Conservation (phyloP, 2,113 vertebrate species). For the Amphiprion percula region DNA sequence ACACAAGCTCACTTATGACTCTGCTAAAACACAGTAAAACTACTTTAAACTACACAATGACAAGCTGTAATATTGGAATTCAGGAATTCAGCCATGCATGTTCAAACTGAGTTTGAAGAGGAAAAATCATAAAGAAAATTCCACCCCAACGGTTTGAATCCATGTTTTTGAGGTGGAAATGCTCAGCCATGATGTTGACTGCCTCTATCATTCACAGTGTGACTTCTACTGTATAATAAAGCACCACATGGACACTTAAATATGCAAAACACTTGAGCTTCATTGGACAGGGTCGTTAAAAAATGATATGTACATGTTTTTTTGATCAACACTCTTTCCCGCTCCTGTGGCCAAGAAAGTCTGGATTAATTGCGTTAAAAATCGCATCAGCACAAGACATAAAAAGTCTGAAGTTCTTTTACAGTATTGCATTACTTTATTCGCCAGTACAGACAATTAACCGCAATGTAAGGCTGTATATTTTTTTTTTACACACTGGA, state of each 20-base stretch:
- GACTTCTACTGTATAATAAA: too few species aligned
- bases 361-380: neutral
- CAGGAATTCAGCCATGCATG: too few species aligned
- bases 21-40: too few species aligned
- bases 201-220: too few species aligned
- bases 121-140: too few species aligned
- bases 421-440: conserved; percentile 70
- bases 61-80: too few species aligned
- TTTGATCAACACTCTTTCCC: neutral
- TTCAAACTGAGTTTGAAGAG: too few species aligned
- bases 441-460: conserved; percentile 62
- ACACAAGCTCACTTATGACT: too few species aligned
- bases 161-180: neutral
- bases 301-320: neutral
- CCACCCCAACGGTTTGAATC: neutral
- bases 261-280: too few species aligned
- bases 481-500: conserved; percentile 38
- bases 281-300: neutral
- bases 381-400: fast-evolving
- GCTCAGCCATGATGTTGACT: too few species aligned
- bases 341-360: neutral
- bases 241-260: too few species aligned
- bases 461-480: conserved; percentile 41
- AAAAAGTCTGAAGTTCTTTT: neutral
- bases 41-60: too few species aligned